Percentiles rank a stretch among this genome's conserved stretches.
Conservation (phyloP, 2,888 invertebrate species). For the Brachyptera risi region DNA sequence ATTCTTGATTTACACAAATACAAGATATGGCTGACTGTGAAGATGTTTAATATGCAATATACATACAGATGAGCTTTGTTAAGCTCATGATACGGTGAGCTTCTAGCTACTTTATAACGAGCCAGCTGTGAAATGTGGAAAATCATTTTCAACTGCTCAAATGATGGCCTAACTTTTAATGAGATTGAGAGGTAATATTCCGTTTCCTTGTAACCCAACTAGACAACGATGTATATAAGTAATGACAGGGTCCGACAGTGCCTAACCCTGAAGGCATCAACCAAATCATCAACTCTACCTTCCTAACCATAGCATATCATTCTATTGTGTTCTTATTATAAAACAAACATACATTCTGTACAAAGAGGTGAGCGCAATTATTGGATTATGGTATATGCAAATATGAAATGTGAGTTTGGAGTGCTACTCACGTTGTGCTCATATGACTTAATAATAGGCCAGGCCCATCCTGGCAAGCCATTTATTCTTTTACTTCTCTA, state of each 20-base stretch:
- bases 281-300: no score
- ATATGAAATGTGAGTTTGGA: not conserved
- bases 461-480: no score
- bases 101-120: not conserved
- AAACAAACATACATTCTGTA: no score
- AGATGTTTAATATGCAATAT: no score
- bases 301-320: no score
- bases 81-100: not conserved
- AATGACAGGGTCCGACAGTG: not conserved
- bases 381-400: not conserved
- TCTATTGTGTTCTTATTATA: no score
- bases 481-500: no score
- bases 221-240: not conserved
- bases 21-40: no score
- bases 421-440: not conserved
- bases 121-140: not conserved
- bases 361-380: not conserved
- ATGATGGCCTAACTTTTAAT: not conserved
- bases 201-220: not conserved
- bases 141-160: not conserved
- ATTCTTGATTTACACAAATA: no score
- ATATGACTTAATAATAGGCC: no score
- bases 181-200: not conserved
- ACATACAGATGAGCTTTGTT: not conserved
- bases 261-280: no score